Evolutionary conservation across 1,140 invertebrate species (phyloP), one percentile per base, ranked within the genome.

Genomic region (Ruditapes philippinarum): DNA sequence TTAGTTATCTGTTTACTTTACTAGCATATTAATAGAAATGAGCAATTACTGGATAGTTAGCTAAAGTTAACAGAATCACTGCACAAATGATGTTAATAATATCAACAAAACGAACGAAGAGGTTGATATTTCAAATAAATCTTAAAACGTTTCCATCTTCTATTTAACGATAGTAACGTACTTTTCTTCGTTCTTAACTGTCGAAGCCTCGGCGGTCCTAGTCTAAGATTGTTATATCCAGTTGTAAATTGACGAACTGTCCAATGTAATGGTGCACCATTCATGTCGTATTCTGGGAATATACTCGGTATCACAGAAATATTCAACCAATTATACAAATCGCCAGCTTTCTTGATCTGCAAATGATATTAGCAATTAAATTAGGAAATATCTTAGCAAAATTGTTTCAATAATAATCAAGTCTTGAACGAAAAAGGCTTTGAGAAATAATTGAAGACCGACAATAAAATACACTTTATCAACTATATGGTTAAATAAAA

Each of bases 131-230:
- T 40, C 51, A 28, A 17, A 7, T 17, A 22, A 70, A 62, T 45
- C 7, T 42, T 5, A 28, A 76, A 12, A 68, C 19, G 57, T 45
- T 38, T 49, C 7, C 45, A 11, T 49, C 45, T 7, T 11, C 19
- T 11, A 49, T 25, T 14, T 31, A 25, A 25, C n/a, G 17, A 74
- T 12, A 17, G 45, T 4, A 78, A 45, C 79, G 81, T 87, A 92
- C 91, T 73, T 86, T 57, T 68, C 49, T 78, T 88, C 14, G 90
- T 80, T 70, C 91, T 68, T 7, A 91, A 60, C 45, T 93, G 93
- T n/a, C 93, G 85, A 11, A 94, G 57, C 40, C 91, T 73, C 12
- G 89, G 88, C 2, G 92, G 90, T 17, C 93, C 93, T 33, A 93
- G 54, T 51, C 91, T 70, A 3, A 65, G 54, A 49, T 92, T 89